phyloP scores from a whole-genome alignment of 2,113 vertebrate species.

The Tursiops truncatus region DNA sequence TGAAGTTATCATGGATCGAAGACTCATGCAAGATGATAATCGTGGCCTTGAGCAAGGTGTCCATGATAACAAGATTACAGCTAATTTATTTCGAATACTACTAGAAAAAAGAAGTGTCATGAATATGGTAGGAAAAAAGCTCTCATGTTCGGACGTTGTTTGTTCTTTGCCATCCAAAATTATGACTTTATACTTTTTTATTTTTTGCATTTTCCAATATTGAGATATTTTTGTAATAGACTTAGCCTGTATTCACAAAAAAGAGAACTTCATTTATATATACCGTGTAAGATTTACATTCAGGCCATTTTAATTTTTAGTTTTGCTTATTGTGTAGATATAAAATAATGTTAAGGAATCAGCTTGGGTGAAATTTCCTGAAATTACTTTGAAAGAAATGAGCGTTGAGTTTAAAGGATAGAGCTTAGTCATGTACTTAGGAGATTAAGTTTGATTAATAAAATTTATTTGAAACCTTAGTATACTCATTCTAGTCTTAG shows the following conservation, averaged over 20 bases:
- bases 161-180: conserved; percentile 32
- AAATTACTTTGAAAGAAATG: conserved; percentile 40
- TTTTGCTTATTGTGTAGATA: conserved; percentile 1
- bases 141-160: not conserved
- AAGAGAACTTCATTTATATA: not conserved
- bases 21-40: conserved; percentile 96
- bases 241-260: not conserved
- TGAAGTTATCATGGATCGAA: conserved; percentile 95
- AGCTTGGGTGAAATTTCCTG: not conserved
- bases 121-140: conserved; percentile 82
- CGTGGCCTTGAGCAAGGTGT: conserved; percentile 95
- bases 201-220: not conserved
- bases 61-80: conserved; percentile 95
- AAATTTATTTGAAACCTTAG: not conserved
- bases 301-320: not conserved
- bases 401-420: not conserved
- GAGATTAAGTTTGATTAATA: not conserved
- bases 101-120: conserved; percentile 86
- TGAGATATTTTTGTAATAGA: conserved; percentile 9
- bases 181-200: not conserved
- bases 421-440: not conserved
- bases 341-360: not conserved
- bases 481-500: not conserved
- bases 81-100: conserved; percentile 90
- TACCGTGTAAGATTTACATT: not conserved